These are phyloP conservation scores for Neolamprologus tretocephalus DNA, from an alignment of 2,113 vertebrate genomes.

Conservation along the genomic window DNA sequence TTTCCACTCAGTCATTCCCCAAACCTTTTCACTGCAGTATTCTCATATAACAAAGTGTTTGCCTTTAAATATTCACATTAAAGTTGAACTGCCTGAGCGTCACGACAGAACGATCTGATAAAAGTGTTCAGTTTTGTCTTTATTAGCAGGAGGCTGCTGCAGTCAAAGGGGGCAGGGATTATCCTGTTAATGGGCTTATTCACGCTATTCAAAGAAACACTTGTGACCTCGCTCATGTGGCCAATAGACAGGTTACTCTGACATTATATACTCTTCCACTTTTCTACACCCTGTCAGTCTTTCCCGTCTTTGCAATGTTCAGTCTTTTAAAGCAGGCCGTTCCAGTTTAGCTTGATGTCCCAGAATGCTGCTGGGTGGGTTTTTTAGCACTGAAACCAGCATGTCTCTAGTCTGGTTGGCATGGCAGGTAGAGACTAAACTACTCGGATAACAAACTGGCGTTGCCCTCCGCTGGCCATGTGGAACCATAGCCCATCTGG, in stretches of 20 bases:
- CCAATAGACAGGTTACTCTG: background rate
- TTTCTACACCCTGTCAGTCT: background rate
- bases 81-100: accelerated
- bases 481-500: constrained; percentile 71
- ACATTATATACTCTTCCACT: background rate
- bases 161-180: background rate
- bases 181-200: background rate
- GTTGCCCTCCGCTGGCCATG: constrained; percentile 56
- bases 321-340: background rate
- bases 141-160: background rate
- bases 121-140: background rate
- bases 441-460: constrained; percentile 43
- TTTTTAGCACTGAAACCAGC: background rate
- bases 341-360: background rate
- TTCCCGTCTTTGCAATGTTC: background rate
- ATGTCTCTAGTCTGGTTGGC: background rate
- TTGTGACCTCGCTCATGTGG: background rate
- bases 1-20: background rate
- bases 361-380: background rate
- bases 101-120: background rate
- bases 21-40: accelerated
- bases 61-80: background rate
- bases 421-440: constrained; percentile 5
- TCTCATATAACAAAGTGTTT: background rate
- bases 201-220: background rate